phyloP scores from a whole-genome alignment of 1,140 invertebrate genomes.

The Papilio dardanus region DNA sequence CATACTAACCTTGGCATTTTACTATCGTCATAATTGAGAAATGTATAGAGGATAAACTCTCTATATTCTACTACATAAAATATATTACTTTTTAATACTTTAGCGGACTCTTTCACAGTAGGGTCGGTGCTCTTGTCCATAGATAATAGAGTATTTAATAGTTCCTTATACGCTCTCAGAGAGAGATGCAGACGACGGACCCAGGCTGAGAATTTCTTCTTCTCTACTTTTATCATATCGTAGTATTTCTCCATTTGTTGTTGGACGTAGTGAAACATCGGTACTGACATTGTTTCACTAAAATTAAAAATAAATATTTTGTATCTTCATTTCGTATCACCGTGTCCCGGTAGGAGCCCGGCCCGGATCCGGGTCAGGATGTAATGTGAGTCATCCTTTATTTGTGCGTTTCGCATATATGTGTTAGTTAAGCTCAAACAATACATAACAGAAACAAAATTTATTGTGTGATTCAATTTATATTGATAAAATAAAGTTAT shows the following conservation, averaged over 20 bases:
- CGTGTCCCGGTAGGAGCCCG: too few relatives aligned
- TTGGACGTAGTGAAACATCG: conserved; percentile 96
- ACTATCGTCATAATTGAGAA: conserved; percentile 91
- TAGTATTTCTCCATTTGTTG: conserved; percentile 94
- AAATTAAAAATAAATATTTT: conserved; percentile 45
- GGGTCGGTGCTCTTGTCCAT: conserved; percentile 90
- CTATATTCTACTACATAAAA: conserved; percentile 98
- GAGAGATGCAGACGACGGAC: conserved; percentile 92
- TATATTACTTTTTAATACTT: conserved; percentile 95
- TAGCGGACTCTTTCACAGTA: conserved; percentile 88
- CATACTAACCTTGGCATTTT: conserved; percentile 91
- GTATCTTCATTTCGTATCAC: not conserved
- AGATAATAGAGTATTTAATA: conserved; percentile 88
- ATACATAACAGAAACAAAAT: not conserved
- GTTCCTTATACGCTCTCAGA: conserved; percentile 86
- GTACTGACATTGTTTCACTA: conserved; percentile 94
- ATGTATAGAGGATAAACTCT: conserved; percentile 91
- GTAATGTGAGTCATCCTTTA: too few relatives aligned
- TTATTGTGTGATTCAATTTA: too few relatives aligned
- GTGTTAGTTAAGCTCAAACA: not conserved
- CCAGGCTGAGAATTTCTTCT: conserved; percentile 93
- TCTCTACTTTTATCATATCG: conserved; percentile 93
- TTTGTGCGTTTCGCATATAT: too few relatives aligned
- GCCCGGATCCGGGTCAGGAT: too few relatives aligned
- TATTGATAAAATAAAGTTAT: not conserved